Evolutionary conservation across 2,888 invertebrate genomes (phyloP).

Genomic region (Lagria hirta): DNA sequence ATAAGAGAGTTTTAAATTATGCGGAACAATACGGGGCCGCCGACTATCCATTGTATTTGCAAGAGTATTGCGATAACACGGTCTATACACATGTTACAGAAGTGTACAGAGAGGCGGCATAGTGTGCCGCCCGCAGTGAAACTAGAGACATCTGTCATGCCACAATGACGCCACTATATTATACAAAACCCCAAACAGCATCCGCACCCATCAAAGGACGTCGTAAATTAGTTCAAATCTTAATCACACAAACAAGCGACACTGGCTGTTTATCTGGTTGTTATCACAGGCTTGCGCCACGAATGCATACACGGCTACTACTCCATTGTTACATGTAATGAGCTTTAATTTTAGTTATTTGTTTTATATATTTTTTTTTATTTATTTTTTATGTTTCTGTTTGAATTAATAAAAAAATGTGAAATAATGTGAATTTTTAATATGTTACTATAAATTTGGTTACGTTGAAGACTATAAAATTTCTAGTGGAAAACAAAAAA

Average conservation of each 20-base stretch:
- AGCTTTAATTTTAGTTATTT: no score
- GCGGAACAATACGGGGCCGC: slow-evolving; percentile 23
- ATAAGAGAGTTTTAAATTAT: slow-evolving; percentile 26
- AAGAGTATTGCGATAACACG: slow-evolving; percentile 26
- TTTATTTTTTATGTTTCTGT: no score
- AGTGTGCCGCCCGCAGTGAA: slow-evolving; percentile 31
- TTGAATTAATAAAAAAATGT: no score
- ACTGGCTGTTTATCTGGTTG: slow-evolving; percentile 25
- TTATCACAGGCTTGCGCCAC: slow-evolving; percentile 16
- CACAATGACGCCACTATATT: slow-evolving; percentile 32
- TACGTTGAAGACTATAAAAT: no score
- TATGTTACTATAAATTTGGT: no score
- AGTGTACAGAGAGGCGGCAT: slow-evolving; percentile 4
- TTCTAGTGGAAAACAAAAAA: no score
- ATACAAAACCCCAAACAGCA: slow-evolving; percentile 30
- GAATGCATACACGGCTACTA: slow-evolving; percentile 17
- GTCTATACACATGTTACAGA: slow-evolving; percentile 27
- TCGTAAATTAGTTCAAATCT: slow-evolving; percentile 30
- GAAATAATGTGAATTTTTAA: no score
- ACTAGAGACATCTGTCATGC: slow-evolving; percentile 40
- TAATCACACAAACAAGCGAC: slow-evolving; percentile 26
- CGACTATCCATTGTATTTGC: slow-evolving; percentile 22
- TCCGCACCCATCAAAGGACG: slow-evolving; percentile 28
- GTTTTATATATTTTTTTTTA: no score
- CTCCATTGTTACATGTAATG: no score